A percentile compares a stretch with the other conserved stretches of the same genome.
These are phyloP conservation scores for Litoditis marina DNA, from an alignment of 2,888 invertebrate species.

Conservation along the genomic window DNA sequence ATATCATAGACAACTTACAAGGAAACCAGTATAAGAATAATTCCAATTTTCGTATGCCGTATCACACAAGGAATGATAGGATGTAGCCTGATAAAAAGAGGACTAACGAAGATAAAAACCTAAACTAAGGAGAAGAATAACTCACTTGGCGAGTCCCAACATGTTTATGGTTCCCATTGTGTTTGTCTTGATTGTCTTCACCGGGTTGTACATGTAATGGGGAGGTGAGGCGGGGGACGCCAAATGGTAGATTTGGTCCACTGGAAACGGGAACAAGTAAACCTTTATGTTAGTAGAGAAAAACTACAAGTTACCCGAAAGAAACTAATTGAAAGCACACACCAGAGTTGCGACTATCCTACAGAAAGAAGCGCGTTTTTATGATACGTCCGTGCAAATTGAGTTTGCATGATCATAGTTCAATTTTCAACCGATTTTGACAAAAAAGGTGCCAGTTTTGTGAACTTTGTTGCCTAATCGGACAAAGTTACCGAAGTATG, in stretches of 20 bases:
- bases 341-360: too few species aligned
- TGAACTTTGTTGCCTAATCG: too few species aligned
- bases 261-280: conserved; percentile 37
- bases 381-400: too few species aligned
- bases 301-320: not conserved
- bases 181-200: conserved; percentile 98
- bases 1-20: too few species aligned
- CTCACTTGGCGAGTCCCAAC: conserved; percentile 62
- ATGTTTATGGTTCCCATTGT: conserved; percentile 76
- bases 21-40: too few species aligned
- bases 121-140: conserved; percentile 1
- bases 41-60: not conserved
- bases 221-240: conserved; percentile 98
- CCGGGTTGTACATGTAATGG: conserved; percentile 99
- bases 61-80: not conserved
- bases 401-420: too few species aligned
- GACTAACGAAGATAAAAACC: not conserved
- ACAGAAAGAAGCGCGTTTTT: too few species aligned
- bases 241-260: conserved; percentile 86
- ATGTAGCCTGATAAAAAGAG: too few species aligned
- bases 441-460: too few species aligned
- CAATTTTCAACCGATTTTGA: too few species aligned
- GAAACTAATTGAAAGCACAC: not conserved
- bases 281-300: too few species aligned
- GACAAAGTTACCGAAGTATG: too few species aligned